phyloP scores from a whole-genome alignment of 2,888 invertebrate species.

The Ormyrus thymus region DNA sequence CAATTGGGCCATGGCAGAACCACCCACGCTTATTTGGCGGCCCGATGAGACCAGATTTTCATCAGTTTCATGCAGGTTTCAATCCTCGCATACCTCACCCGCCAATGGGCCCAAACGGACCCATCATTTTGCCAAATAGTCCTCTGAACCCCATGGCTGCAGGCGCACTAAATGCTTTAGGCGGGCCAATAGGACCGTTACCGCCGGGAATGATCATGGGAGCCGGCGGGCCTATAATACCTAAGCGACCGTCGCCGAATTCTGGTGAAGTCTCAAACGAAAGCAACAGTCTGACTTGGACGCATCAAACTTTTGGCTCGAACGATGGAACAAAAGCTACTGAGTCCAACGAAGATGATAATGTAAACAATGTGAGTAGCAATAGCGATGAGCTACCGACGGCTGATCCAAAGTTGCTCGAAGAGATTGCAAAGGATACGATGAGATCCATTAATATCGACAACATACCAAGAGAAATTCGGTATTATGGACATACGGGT shows the following conservation, averaged over 20 bases:
- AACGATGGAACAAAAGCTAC: too few relatives aligned
- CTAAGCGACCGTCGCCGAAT: constrained; percentile 16
- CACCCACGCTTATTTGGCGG: constrained; percentile 66
- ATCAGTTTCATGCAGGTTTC: constrained; percentile 66
- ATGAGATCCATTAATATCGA: constrained; percentile 90
- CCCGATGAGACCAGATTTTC: constrained; percentile 70
- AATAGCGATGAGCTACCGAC: constrained; percentile 70
- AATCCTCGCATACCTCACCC: constrained; percentile 57
- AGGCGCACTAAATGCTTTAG: constrained; percentile 63
- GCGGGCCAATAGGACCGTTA: not conserved
- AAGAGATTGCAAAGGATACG: constrained; percentile 81
- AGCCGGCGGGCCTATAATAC: not conserved
- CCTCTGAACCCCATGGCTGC: constrained; percentile 64
- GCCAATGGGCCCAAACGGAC: constrained; percentile 54
- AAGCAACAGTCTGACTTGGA: too few relatives aligned
- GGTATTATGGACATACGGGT: constrained; percentile 90
- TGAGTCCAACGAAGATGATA: too few relatives aligned
- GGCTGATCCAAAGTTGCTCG: constrained; percentile 74
- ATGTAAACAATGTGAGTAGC: not conserved
- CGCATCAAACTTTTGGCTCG: too few relatives aligned
- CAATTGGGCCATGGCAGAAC: constrained; percentile 72
- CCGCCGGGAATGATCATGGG: constrained; percentile 28
- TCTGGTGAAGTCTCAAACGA: not conserved
- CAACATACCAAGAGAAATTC: constrained; percentile 85
- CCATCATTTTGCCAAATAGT: constrained; percentile 48